Conservation (phyloP, 2,113 vertebrate species). For the Cyphomyrus plagiostoma region DNA sequence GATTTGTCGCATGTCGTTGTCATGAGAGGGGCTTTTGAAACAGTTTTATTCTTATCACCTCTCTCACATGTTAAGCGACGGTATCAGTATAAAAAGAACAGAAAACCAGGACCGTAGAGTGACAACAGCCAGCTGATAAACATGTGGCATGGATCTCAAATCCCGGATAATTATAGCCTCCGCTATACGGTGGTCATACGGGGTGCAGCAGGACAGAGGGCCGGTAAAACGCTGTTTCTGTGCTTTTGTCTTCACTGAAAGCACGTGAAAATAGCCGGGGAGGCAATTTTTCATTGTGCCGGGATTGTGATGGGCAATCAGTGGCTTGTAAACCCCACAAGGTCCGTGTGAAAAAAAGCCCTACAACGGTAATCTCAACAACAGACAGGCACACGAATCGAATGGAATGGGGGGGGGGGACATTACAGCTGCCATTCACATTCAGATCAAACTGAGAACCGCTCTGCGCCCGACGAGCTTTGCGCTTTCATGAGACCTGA, state of each 20-base stretch:
- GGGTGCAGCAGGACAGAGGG: not conserved
- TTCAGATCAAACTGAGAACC: not conserved
- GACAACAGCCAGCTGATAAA: not conserved
- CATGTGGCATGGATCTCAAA: not conserved
- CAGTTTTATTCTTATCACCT: not conserved
- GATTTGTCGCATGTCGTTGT: not conserved
- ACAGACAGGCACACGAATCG: not conserved
- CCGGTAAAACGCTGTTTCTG: not conserved
- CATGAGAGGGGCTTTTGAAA: not conserved
- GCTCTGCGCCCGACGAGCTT: constrained; percentile 23
- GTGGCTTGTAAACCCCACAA: constrained; percentile 1
- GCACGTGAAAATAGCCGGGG: not conserved
- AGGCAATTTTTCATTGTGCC: not conserved
- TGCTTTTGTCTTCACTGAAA: constrained; percentile 17
- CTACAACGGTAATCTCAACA: not conserved
- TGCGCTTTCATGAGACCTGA: constrained; percentile 36
- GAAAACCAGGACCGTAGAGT: not conserved
- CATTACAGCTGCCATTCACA: not conserved
- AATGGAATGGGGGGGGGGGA: not conserved
- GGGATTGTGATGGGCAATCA: not conserved
- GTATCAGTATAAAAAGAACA: not conserved
- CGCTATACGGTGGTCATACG: not conserved
- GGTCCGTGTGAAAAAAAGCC: not conserved
- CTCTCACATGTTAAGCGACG: not conserved
- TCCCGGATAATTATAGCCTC: constrained; percentile 15